Base-by-base conservation (phyloP, 2,113 vertebrate species). In the Pycnonotus jocosus region DNA sequence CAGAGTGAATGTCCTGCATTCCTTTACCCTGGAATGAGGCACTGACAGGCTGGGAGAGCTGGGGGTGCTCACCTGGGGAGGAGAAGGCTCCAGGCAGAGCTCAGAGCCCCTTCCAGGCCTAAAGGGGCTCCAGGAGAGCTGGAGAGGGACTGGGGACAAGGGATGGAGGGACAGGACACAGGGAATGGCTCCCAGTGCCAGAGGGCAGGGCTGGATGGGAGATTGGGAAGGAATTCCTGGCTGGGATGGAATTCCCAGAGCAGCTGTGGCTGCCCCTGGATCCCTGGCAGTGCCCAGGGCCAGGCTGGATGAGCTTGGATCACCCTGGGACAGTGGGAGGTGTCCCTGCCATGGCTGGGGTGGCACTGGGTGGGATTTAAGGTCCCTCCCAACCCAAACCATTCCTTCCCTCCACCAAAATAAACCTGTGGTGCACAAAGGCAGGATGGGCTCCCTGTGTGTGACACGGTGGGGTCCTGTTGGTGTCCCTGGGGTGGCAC, bases 321-420 rank as follows among this genome's bases (percentile, higher is more conserved):
- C 31, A 35, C 0, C 33, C 48, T 72, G 86, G 58, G 31, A 5
- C 18, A 22, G 31, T 35, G 66, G 31, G 0, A 57, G 35, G 31
- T 48, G 76, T 72, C 66, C 76, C 50, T 56, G 50, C 24, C 72
- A 22, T 12, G 62, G 44, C 53, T 8, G 57, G 21, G 23, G 3
- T 56, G 56, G 40, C 1, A 21, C 10, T 9, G n/a, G 16, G 0
- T 2, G 54, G 28, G 7, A 0, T 64, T 27, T 42, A 1, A 22
- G 3, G 2, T 57, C 44, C 48, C 10, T 28, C 1, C 22, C 44
- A 15, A 23, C 22, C 37, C 76, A 72, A 37, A 33, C 23, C 12
- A 17, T 24, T 42, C 71, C 44, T 27, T 27, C 44, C 15, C 5
- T 24, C 33, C 8, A 2, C 33, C 68, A 20, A 42, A 47, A 16